Evolutionary conservation across 2,797 vertebrate genomes (phyloP), one percentile per base, ranked within the genome.

Genomic region (Clarias laeviceps): DNA sequence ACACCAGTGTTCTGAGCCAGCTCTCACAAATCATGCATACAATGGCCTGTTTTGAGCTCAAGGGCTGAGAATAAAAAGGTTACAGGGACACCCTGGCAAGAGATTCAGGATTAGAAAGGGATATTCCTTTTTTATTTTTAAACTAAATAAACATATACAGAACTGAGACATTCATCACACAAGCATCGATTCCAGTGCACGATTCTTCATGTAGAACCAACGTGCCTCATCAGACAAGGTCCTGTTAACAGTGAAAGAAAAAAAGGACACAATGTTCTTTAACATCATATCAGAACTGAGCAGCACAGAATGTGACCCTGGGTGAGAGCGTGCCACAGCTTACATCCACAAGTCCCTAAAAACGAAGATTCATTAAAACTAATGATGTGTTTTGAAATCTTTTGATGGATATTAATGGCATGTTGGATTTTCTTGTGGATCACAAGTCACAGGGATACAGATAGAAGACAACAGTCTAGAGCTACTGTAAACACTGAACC

Each of bases 21-120:
- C 14, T 27, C 64, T 80, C 37, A 62, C 56, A 56, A 68, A n/a
- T n/a, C 12, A 57, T 22, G 79, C 64, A 80, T 27, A 12, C 15
- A 17, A n/a, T 50, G 69, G n/a, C 54, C 78, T 84, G 34, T 50
- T 50, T 2, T 87, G 50, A 87, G 81, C 66, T 61, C 62, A 66
- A 22, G 20, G 29, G 22, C 69, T 22, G 27, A 40, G 11, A 27
- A 65, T 56, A 32, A 59, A 64, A 45, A 69, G 56, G 4, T 45
- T 15, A 11, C 45, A 80, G 65, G n/a, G 24, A 27, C 3, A 37
- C 50, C 4, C 22, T 32, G 40, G 34, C 59, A 66, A 22, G 22
- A 68, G 62, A 59, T 34, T 17, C 57, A 22, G 50, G 7, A 79
- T 40, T 2, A 56, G n/a, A 4, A 77, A 59, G 22, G 17, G 17